Base-by-base conservation (phyloP, 2,113 vertebrate species). In the Salvelinus alpinus region DNA sequence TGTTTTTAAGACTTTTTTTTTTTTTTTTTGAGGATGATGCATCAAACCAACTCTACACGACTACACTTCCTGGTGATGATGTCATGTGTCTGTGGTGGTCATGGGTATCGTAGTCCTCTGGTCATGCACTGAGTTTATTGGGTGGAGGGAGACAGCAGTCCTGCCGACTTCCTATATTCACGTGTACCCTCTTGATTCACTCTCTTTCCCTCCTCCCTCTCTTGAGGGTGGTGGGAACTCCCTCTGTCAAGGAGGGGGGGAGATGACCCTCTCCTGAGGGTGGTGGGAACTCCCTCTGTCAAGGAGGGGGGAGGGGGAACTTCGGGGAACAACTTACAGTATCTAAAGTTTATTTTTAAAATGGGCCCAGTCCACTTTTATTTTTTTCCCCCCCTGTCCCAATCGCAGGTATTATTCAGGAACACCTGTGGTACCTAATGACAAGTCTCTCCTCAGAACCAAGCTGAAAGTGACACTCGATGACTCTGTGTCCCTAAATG, bases 91-190 rank as follows among this genome's bases (percentile, higher is more conserved):
- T 38, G 9, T 84, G 80, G 85, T 85, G 78, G 73, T 82, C 78
- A 57, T 78, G 78, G 73, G 73, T 54, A 14, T 72, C 64, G 75
- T 47, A 48, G 57, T 83, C 74, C 73, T 79, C 76, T 79, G 84
- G 59, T 87, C 84, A 80, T 85, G 88, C 82, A 87, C 87, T 90
- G 86, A 90, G 74, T 80, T 59, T 64, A 73, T 62, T 80, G 77
- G 76, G 76, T 72, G 78, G 68, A 60, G 66, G 79, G 64, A 60
- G 66, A 76, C 74, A 70, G 81, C 71, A 44, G 38, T 44, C 38
- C 11, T 60, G 70, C 80, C 72, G 71, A 75, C 73, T 80, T 86
- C 74, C 60, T 75, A 62, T 71, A 78, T 79, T 88, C 82, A 83
- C 73, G 64, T 77, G 83, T 82, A 86, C 86, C 85, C 83, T 84